phyloP scores from a whole-genome alignment of 2,888 invertebrate genomes.

The Drosophila neutralis region DNA sequence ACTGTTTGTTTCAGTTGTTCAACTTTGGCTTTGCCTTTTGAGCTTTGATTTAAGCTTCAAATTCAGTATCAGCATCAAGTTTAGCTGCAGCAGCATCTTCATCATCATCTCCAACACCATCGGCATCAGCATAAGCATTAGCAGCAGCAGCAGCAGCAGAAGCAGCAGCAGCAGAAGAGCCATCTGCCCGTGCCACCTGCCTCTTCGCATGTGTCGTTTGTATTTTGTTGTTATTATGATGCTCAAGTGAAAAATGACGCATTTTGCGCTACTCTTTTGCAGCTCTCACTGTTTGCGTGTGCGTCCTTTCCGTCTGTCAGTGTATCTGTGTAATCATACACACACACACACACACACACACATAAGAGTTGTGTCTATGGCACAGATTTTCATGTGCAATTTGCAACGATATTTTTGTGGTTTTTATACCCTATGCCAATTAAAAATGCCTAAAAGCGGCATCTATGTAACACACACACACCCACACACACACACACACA shows the following conservation, averaged over 20 bases:
- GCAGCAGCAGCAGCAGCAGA: neutral
- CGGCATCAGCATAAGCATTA: neutral
- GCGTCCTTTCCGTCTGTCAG: neutral
- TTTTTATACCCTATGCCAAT: constrained; percentile 6
- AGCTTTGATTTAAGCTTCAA: constrained; percentile 36
- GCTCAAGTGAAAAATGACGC: constrained; percentile 70
- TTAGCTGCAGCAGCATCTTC: constrained; percentile 15
- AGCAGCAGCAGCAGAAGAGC: neutral
- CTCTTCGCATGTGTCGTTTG: neutral
- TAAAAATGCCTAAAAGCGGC: neutral
- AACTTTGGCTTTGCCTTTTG: constrained; percentile 26
- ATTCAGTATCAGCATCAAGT: constrained; percentile 13
- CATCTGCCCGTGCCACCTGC: constrained; percentile 15
- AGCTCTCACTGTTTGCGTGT: constrained; percentile 10
- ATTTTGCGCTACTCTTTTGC: constrained; percentile 56
- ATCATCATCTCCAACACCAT: neutral
- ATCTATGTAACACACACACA: neutral
- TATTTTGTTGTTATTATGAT: constrained; percentile 58
- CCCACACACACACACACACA: neutral
- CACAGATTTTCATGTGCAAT: constrained; percentile 61
- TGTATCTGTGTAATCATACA: constrained; percentile 27
- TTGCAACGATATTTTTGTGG: constrained; percentile 33
- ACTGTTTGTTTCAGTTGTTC: constrained; percentile 51
- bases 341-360: constrained; percentile 12
- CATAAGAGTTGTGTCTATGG: constrained; percentile 50